Conservation (phyloP, 2,113 vertebrate species). For the Centrocercus urophasianus region DNA sequence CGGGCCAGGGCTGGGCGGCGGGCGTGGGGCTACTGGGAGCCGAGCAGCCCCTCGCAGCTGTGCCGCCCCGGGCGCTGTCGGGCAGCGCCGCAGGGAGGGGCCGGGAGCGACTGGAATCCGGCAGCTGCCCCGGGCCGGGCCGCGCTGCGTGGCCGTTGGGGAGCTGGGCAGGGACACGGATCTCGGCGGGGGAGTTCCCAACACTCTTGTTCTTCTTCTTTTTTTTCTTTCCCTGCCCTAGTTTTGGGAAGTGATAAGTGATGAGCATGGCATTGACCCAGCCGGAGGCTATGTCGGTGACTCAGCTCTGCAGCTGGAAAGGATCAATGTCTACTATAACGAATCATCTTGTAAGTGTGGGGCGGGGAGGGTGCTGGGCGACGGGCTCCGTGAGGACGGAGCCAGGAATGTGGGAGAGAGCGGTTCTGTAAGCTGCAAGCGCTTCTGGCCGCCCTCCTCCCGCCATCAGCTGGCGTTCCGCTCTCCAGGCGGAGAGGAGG, state of each 20-base stretch:
- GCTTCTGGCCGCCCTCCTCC: background rate
- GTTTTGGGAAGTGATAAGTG: slow-evolving; percentile 98
- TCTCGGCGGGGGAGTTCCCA: background rate
- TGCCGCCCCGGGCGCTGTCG: background rate
- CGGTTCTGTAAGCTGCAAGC: accelerated
- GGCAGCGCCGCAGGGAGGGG: background rate
- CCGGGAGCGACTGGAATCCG: slow-evolving; percentile 37
- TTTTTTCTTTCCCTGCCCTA: background rate
- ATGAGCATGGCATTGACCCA: slow-evolving; percentile 91
- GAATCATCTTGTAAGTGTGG: slow-evolving; percentile 91
- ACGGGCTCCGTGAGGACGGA: background rate
- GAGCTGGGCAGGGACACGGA: background rate
- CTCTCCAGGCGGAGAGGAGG: background rate
- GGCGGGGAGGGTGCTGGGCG: background rate
- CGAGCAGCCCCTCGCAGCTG: background rate
- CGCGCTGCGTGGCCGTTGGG: background rate
- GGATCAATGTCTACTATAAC: slow-evolving; percentile 94
- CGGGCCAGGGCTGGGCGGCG: background rate
- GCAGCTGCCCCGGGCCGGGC: slow-evolving; percentile 37
- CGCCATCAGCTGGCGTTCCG: background rate
- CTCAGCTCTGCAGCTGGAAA: slow-evolving; percentile 89
- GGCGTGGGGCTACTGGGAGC: background rate
- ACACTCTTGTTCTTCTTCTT: background rate
- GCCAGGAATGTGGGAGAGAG: too few relatives aligned
- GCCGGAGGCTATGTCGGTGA: slow-evolving; percentile 91